Percentiles rank a stretch among this genome's conserved stretches.
Conservation (phyloP, 2,113 vertebrate genomes). For the Acanthochromis polyacanthus region DNA sequence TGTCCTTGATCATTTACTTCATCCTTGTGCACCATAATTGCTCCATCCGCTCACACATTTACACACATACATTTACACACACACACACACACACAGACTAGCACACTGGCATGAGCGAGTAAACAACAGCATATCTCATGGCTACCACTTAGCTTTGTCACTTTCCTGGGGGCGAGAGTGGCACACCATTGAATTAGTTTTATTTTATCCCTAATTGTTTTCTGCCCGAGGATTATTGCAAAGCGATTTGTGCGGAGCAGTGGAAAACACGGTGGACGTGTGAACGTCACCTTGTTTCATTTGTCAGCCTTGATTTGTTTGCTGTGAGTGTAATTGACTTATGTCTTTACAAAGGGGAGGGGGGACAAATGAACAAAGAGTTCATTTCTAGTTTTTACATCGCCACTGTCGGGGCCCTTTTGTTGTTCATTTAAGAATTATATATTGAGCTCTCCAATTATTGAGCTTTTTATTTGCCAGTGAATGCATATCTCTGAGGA, state of each 20-base stretch:
- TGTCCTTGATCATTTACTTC: slow-evolving; percentile 43
- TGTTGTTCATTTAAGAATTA: slow-evolving; percentile 13
- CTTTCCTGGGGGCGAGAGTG: slow-evolving; percentile 57
- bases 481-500: neutral
- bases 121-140: slow-evolving; percentile 68
- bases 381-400: slow-evolving; percentile 21
- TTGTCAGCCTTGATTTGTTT: slow-evolving; percentile 79
- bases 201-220: slow-evolving; percentile 80
- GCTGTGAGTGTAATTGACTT: slow-evolving; percentile 75
- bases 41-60: neutral
- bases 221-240: slow-evolving; percentile 72
- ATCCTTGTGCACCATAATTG: slow-evolving; percentile 51
- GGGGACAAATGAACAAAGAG: slow-evolving; percentile 54
- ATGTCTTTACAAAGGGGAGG: slow-evolving; percentile 50
- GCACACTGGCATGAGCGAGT: slow-evolving; percentile 1
- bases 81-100: neutral
- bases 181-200: slow-evolving; percentile 68
- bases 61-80: neutral
- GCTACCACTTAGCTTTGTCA: slow-evolving; percentile 64
- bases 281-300: slow-evolving; percentile 70
- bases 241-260: slow-evolving; percentile 66
- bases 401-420: neutral
- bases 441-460: neutral
- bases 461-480: neutral
- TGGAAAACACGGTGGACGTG: slow-evolving; percentile 51